These are phyloP conservation scores for Apostichopus japonicus DNA, from an alignment of 35 echinoderm and acorn worm genomes.

Conservation along the genomic window DNA sequence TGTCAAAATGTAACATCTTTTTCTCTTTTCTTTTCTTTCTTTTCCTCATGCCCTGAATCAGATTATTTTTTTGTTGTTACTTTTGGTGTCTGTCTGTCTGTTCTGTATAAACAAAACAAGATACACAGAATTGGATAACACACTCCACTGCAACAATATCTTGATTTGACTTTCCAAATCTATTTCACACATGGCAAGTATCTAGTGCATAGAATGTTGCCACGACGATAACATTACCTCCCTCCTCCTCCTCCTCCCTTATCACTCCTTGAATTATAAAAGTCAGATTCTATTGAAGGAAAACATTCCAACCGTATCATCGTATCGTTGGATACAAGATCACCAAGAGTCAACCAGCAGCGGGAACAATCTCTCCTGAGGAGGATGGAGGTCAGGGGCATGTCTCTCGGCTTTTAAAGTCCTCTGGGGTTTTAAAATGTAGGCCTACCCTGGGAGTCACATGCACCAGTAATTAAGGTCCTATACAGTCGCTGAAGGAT, in stretches of 20 bases:
- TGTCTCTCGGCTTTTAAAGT: not conserved
- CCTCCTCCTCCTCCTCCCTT: not conserved
- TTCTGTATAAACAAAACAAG: not conserved
- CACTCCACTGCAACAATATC: not conserved
- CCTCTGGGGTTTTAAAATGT: not conserved
- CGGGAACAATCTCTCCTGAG: not conserved
- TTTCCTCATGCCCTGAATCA: not conserved
- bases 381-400: not conserved
- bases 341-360: not conserved
- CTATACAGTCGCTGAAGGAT: not conserved
- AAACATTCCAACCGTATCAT: conserved; percentile 2
- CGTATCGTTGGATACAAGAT: not conserved
- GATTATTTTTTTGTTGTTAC: too few relatives aligned
- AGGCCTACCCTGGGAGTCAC: not conserved
- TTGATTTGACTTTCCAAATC: not conserved
- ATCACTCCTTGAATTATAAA: not conserved
- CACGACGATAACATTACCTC: not conserved
- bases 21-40: not conserved
- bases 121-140: not conserved
- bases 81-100: not conserved
- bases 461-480: conserved; percentile 11
- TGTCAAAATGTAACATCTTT: not conserved
- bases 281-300: conserved; percentile 7
- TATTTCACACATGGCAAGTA: conserved; percentile 11
- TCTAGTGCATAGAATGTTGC: conserved; percentile 8